Conservation (phyloP, 2,888 invertebrate species). For the Ophioninae sp. region DNA sequence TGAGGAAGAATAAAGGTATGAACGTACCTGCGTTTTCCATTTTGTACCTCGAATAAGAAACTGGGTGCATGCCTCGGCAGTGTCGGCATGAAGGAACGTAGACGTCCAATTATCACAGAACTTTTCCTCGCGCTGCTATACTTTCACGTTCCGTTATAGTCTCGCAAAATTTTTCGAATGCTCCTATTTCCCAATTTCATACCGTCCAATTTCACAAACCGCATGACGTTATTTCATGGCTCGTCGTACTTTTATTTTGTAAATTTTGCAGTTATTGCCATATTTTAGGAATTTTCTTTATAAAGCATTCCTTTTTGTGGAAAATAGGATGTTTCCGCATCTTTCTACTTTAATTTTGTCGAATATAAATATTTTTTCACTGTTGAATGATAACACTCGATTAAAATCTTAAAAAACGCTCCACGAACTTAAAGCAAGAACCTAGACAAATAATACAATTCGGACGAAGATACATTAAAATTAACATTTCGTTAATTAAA, state of each 20-base stretch:
- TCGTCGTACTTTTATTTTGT: neutral
- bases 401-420: too few species aligned
- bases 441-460: too few species aligned
- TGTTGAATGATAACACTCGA: too few species aligned
- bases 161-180: neutral
- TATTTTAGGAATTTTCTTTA: too few species aligned
- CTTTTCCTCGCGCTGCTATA: neutral
- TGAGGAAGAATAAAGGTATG: neutral
- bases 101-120: slow-evolving; percentile 1
- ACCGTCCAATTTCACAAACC: neutral
- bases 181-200: neutral
- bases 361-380: too few species aligned
- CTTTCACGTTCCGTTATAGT: neutral
- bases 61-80: neutral
- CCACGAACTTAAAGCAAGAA: too few species aligned
- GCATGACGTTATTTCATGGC: neutral
- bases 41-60: slow-evolving; percentile 4
- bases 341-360: too few species aligned
- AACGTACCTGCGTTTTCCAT: slow-evolving; percentile 54
- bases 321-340: too few species aligned
- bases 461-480: too few species aligned
- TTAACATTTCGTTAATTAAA: too few species aligned
- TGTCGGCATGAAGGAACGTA: neutral
- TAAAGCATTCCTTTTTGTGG: too few species aligned
- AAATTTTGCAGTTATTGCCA: neutral